A percentile compares a stretch with the other conserved stretches of the same genome.
phyloP scores from a whole-genome alignment of 2,113 vertebrate species.

The Neomonachus schauinslandi region DNA sequence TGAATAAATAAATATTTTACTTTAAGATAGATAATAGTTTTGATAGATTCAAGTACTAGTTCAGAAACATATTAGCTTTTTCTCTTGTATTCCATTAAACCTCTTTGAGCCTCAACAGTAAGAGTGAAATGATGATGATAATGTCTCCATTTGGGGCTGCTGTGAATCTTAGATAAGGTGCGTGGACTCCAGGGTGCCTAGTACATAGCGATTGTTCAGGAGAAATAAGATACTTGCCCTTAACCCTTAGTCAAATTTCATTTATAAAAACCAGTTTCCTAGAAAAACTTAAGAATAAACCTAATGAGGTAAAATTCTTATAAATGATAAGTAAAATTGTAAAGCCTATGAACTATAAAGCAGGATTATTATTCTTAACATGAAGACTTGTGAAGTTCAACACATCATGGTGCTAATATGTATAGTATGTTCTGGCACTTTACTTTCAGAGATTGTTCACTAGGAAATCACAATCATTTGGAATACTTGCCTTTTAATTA shows the following conservation, averaged over 20 bases:
- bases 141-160: neutral
- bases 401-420: neutral
- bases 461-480: neutral
- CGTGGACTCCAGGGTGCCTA: neutral
- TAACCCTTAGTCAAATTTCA: neutral
- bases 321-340: conserved; percentile 20
- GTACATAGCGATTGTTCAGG: neutral
- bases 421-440: neutral
- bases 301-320: neutral
- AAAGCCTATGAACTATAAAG: neutral
- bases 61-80: neutral
- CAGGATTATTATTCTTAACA: neutral
- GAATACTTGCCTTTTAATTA: conserved; percentile 33
- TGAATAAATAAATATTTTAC: neutral
- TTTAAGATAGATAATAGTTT: neutral
- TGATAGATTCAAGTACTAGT: neutral
- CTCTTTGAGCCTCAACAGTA: neutral
- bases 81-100: neutral
- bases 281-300: neutral
- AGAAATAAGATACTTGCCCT: neutral
- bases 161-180: neutral
- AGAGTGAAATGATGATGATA: neutral
- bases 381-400: conserved; percentile 24
- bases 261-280: neutral
- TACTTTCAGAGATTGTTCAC: neutral